phyloP scores from a whole-genome alignment of 2,888 invertebrate species.

The Tigriopus californicus region DNA sequence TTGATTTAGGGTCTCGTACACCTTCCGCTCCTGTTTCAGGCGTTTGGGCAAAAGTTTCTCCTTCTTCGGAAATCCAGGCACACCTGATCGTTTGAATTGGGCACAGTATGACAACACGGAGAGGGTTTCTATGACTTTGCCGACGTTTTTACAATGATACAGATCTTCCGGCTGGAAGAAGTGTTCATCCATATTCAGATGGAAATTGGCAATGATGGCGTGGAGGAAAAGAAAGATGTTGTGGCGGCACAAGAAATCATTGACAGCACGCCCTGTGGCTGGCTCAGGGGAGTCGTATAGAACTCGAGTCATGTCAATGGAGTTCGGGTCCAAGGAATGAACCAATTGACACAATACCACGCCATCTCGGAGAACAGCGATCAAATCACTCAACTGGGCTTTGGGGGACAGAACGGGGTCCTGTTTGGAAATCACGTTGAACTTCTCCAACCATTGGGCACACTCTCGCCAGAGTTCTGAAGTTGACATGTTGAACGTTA shows the following conservation, averaged over 20 bases:
- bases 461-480: background rate
- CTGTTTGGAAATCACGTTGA: slow-evolving; percentile 1
- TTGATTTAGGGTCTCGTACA: background rate
- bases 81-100: background rate
- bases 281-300: background rate
- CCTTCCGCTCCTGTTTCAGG: slow-evolving; percentile 1
- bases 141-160: slow-evolving; percentile 12
- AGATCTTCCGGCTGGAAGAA: slow-evolving; percentile 10
- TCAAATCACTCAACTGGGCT: background rate
- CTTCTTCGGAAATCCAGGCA: slow-evolving; percentile 13
- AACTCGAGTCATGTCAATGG: slow-evolving; percentile 8
- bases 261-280: background rate
- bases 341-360: slow-evolving; percentile 13
- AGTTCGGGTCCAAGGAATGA: slow-evolving; percentile 12
- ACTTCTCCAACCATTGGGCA: background rate
- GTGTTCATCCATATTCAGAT: slow-evolving; percentile 3
- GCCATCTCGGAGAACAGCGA: slow-evolving; percentile 7
- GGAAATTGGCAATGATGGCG: slow-evolving; percentile 10
- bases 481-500: too few species aligned
- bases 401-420: background rate
- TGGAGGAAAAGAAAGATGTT: slow-evolving; percentile 15
- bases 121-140: slow-evolving; percentile 12
- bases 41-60: slow-evolving; percentile 1
- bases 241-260: slow-evolving; percentile 14
- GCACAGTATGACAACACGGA: background rate